A percentile compares a stretch with the other conserved stretches of the same genome.
phyloP scores from a whole-genome alignment of 1,140 invertebrate genomes.

The Leptopilina clavipes region DNA sequence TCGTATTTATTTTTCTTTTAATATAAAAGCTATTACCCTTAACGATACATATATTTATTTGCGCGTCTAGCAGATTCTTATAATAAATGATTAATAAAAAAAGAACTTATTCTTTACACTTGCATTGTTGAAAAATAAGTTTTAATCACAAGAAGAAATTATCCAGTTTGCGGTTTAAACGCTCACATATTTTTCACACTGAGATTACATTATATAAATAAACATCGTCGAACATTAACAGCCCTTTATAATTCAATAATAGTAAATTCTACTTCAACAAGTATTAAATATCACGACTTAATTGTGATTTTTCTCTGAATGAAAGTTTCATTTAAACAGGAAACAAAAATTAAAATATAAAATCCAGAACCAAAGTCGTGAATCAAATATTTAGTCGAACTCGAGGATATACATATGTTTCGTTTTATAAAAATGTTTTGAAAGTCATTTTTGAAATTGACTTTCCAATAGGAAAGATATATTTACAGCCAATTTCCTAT shows the following conservation, averaged over 20 bases:
- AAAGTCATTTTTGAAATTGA: neutral
- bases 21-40: neutral
- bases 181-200: neutral
- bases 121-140: neutral
- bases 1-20: neutral
- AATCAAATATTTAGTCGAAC: no score
- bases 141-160: slow-evolving; percentile 10
- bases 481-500: neutral
- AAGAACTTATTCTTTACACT: neutral
- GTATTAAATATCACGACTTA: neutral
- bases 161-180: neutral
- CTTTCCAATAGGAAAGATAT: neutral
- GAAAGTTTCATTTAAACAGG: no score
- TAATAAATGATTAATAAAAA: neutral
- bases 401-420: neutral
- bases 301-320: neutral
- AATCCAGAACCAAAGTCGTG: no score
- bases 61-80: neutral
- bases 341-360: no score
- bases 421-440: neutral
- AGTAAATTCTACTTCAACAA: neutral
- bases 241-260: neutral
- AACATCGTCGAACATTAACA: slow-evolving; percentile 15
- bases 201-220: neutral
- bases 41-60: slow-evolving; percentile 4